Base-by-base conservation (phyloP, 23 tunicate species). In the Trididemnum nubilum region DNA sequence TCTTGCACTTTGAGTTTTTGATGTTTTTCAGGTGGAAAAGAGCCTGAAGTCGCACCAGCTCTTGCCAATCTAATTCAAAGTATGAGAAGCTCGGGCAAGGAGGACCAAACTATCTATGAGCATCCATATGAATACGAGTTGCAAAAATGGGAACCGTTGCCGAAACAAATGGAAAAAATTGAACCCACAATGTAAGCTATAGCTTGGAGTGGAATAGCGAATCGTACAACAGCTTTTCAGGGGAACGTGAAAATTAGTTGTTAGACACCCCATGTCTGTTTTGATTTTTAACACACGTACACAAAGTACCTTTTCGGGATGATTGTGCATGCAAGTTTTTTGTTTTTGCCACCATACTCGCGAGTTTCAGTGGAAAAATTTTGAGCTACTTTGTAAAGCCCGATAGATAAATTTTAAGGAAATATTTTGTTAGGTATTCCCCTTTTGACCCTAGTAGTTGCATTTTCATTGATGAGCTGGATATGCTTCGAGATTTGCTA, bases 111-210 rank as follows among this genome's bases (percentile, higher is more conserved):
- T 21, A 75, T 90, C 1, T 90, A 95, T 76, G 78, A 36, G 15
- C 99, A 95, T 83, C 99, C 99, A 4, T 95, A 95, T 51, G 67
- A 90, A 73, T 66, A 77, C 51, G 99, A 95, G 65, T 34, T 95
- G 23, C 33, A 65, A 51, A 38, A 33, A 0, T 90, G 84, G 73
- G 78, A 79, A 35, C 91, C 86, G 19, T 5, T 30, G 21, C 33
- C 39, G 33, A 50, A 54, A 33, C 98, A 87, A 51, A 51, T 93
- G 49, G 81, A 83, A 73, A 80, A 80, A 75, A 69, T 73, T 15
- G 81, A 74, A 29, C 93, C 98, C 12, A 60, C 51, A 22, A 87
- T 51, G 89, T 93, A 65, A 51, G 82, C 64, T 25, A n/a, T n/a
- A n/a, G n/a, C n/a, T n/a, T n/a, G n/a, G n/a, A n/a, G n/a, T n/a